Conservation (phyloP, 2,888 invertebrate species). For the Pristionchus entomophagus region DNA sequence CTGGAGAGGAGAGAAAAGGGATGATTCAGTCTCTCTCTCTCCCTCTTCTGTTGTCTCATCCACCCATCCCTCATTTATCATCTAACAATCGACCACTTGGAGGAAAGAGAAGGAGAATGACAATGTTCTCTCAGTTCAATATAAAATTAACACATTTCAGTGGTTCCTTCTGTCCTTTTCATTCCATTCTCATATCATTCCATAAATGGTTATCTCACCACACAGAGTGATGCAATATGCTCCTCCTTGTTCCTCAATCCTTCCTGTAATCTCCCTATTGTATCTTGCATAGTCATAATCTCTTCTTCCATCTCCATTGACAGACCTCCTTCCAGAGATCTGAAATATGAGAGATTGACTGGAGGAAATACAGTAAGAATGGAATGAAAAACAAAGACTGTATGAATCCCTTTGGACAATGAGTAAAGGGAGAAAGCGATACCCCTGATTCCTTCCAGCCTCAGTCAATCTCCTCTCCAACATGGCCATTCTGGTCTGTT, state of each 20-base stretch:
- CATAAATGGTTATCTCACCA: background rate
- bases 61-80: conserved; percentile 1
- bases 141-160: background rate
- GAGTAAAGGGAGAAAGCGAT: background rate
- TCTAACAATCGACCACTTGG: background rate
- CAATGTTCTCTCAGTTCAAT: background rate
- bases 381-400: background rate
- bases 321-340: conserved; percentile 35
- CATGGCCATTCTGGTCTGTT: conserved; percentile 46
- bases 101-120: background rate
- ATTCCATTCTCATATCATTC: background rate
- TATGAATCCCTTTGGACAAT: background rate
- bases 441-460: background rate
- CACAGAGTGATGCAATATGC: conserved; percentile 16
- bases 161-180: no score
- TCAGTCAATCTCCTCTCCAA: conserved; percentile 45
- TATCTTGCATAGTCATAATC: conserved; percentile 55
- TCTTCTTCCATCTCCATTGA: conserved; percentile 22
- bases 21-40: background rate
- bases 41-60: background rate
- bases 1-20: background rate
- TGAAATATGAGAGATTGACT: background rate
- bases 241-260: conserved; percentile 50
- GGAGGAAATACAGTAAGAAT: background rate
- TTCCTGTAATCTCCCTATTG: conserved; percentile 57